Evolutionary conservation across 64 coral and sea anemone species (phyloP).

Genomic region (Montipora efflorescens): DNA sequence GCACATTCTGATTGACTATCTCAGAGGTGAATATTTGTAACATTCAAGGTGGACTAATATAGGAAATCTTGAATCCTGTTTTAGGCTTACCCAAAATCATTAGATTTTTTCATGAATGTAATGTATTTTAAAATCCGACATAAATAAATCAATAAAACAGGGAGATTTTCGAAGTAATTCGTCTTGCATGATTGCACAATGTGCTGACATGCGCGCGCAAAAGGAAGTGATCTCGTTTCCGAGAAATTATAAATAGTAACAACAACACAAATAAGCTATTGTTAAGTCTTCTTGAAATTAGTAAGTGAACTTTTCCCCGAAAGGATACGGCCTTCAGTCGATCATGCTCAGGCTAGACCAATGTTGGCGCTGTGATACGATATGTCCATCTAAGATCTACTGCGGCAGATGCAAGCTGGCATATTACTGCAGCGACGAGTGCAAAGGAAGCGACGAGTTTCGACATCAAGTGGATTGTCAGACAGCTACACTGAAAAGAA

Average conservation of each 20-base stretch:
- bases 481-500: slow-evolving; percentile 8
- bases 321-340: background rate
- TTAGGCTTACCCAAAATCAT: too few species aligned
- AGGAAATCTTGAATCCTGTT: too few species aligned
- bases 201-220: background rate
- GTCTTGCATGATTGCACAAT: too few species aligned
- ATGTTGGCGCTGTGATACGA: slow-evolving; percentile 54
- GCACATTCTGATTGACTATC: too few species aligned
- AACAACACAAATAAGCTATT: background rate
- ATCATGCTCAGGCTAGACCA: slow-evolving; percentile 26
- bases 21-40: too few species aligned
- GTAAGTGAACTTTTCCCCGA: background rate
- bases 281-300: background rate
- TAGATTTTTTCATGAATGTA: too few species aligned
- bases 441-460: slow-evolving; percentile 49
- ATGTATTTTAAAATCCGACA: too few species aligned
- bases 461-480: slow-evolving; percentile 75
- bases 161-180: too few species aligned
- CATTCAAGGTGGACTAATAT: too few species aligned
- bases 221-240: background rate
- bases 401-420: slow-evolving; percentile 59
- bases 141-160: too few species aligned
- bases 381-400: background rate
- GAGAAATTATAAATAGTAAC: background rate
- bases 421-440: slow-evolving; percentile 68